A percentile compares a stretch with the other conserved stretches of the same genome.
These are phyloP conservation scores for Drosophila truncata DNA, from an alignment of 1,140 invertebrate species.

Conservation along the genomic window DNA sequence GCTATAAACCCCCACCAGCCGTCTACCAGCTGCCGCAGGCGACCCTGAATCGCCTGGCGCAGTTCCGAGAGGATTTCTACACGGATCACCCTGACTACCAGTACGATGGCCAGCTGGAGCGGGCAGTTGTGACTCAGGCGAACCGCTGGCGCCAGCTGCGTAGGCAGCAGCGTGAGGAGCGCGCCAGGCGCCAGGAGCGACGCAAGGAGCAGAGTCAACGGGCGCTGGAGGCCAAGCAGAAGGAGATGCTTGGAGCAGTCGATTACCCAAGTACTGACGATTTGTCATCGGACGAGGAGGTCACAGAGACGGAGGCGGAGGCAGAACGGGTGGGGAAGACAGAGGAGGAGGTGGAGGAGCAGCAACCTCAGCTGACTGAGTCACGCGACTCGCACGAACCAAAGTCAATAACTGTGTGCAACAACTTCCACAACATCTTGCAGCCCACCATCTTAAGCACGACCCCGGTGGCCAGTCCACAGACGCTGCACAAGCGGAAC, in stretches of 20 bases:
- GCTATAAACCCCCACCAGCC: constrained; percentile 90
- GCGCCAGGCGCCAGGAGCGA: constrained; percentile 87
- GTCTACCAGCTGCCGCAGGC: constrained; percentile 68
- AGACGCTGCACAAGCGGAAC: constrained; percentile 61
- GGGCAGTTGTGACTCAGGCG: constrained; percentile 89
- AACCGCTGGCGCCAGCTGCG: constrained; percentile 89
- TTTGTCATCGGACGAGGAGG: constrained; percentile 68
- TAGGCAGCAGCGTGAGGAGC: constrained; percentile 87
- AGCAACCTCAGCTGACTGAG: constrained; percentile 26
- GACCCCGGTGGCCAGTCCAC: constrained; percentile 33
- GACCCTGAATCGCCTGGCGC: constrained; percentile 89
- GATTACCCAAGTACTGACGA: constrained; percentile 87
- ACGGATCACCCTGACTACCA: constrained; percentile 85
- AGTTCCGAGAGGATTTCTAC: constrained; percentile 87
- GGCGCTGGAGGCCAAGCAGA: constrained; percentile 87
- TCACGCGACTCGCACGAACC: constrained; percentile 62
- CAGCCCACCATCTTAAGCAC: constrained; percentile 72
- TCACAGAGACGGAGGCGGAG: constrained; percentile 25
- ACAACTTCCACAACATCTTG: constrained; percentile 79
- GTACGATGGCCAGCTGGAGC: constrained; percentile 91
- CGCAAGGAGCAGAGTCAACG: constrained; percentile 86
- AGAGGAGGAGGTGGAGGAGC: background rate
- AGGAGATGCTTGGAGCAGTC: constrained; percentile 87
- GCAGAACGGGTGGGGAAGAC: background rate
- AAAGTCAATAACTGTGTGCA: constrained; percentile 86